Evolutionary conservation across 1,140 invertebrate genomes (phyloP).

Genomic region (Camponotus vicinus): DNA sequence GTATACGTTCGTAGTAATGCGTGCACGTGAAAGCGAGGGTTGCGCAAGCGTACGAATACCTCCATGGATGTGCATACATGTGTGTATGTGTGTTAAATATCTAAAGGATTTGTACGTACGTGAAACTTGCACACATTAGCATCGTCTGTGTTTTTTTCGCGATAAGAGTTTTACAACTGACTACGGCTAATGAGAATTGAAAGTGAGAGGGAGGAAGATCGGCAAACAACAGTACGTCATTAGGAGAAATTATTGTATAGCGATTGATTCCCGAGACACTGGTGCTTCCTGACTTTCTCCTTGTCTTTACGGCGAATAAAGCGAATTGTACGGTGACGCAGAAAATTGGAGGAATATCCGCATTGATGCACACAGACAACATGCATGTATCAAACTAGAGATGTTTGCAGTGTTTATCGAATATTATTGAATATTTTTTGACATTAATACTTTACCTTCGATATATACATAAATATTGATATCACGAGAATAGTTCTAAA

Average conservation of each 20-base stretch:
- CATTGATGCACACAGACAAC: not conserved
- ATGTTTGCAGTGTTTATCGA: not conserved
- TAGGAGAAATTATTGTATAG: constrained; percentile 17
- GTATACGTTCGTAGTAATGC: constrained; percentile 72
- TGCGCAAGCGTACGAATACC: constrained; percentile 48
- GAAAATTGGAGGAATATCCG: constrained; percentile 27
- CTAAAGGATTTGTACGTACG: not conserved
- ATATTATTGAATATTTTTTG: not conserved
- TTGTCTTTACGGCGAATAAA: not conserved
- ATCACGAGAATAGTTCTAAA: not conserved
- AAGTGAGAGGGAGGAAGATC: not conserved
- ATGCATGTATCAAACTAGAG: not conserved
- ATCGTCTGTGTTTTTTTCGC: constrained; percentile 28
- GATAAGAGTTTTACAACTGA: constrained; percentile 8
- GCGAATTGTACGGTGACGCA: not conserved
- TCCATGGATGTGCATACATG: not conserved
- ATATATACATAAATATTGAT: not conserved
- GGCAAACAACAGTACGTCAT: not conserved
- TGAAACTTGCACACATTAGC: not conserved
- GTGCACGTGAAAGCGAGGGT: constrained; percentile 62
- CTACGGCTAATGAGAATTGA: constrained; percentile 18
- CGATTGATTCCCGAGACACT: not conserved
- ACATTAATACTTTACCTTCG: not conserved
- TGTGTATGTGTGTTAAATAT: not conserved
- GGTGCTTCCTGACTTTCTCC: not conserved